Evolutionary conservation across 1,140 invertebrate genomes (phyloP).

Genomic region (Drosophila suzukii): DNA sequence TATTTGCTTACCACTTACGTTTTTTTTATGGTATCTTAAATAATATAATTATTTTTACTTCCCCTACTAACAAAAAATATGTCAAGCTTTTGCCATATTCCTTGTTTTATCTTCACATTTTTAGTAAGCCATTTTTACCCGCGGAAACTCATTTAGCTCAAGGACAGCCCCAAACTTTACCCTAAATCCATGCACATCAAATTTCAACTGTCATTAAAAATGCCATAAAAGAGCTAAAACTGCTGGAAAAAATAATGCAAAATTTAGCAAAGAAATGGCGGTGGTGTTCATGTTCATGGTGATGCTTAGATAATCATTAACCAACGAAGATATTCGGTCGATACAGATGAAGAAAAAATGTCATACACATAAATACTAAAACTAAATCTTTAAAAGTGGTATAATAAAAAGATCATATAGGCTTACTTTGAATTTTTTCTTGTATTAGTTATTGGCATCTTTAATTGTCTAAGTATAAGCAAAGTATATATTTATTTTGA

Average conservation of each 20-base stretch:
- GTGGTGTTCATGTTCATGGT: conserved; percentile 14
- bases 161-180: conserved; percentile 47
- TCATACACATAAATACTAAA: too few relatives aligned
- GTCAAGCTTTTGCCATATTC: not conserved
- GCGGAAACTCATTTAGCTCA: conserved; percentile 43
- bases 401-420: too few relatives aligned
- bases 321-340: conserved; percentile 25
- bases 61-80: not conserved
- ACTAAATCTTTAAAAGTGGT: too few relatives aligned
- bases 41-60: not conserved
- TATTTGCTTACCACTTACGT: not conserved
- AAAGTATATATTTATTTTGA: too few relatives aligned
- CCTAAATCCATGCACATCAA: conserved; percentile 54
- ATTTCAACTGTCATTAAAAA: conserved; percentile 73
- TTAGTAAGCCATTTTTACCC: not conserved
- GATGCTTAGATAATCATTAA: conserved; percentile 60
- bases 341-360: conserved; percentile 1
- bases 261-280: conserved; percentile 27
- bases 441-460: too few relatives aligned
- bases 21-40: not conserved
- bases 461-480: too few relatives aligned
- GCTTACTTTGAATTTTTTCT: too few relatives aligned
- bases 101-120: not conserved
- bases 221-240: conserved; percentile 52
- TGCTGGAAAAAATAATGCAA: conserved; percentile 34